A percentile compares a stretch with the other conserved stretches of the same genome.
Conservation (phyloP, 2,888 invertebrate species). For the Rambutsinella grinnellia region DNA sequence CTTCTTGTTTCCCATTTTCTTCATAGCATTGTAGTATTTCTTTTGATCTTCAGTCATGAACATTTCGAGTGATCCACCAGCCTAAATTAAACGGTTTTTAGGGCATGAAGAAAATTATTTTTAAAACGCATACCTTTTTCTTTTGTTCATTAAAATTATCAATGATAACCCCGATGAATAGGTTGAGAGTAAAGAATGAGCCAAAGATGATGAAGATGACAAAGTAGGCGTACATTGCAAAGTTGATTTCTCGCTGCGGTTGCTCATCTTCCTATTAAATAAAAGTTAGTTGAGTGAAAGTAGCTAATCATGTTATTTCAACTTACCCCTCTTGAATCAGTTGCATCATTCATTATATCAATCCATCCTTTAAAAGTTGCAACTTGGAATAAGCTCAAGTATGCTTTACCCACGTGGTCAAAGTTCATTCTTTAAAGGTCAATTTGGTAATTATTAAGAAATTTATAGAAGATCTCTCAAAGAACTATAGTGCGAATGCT, state of each 20-base stretch:
- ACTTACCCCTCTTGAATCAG: conserved; percentile 91
- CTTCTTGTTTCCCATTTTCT: conserved; percentile 99
- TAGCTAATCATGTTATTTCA: not conserved
- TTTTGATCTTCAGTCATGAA: conserved; percentile 99
- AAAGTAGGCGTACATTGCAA: conserved; percentile 97
- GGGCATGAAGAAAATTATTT: too few species aligned
- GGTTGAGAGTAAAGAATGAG: conserved; percentile 98
- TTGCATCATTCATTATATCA: conserved; percentile 97
- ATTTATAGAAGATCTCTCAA: too few species aligned
- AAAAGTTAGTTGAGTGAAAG: conserved; percentile 31
- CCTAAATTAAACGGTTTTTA: not conserved
- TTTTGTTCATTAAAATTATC: conserved; percentile 99
- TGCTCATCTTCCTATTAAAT: conserved; percentile 85
- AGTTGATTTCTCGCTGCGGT: conserved; percentile 93
- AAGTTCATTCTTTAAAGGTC: too few species aligned
- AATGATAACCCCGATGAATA: conserved; percentile 99
- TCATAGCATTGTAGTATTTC: conserved; percentile 99
- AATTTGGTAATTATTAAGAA: too few species aligned
- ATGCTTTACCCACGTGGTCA: conserved; percentile 97
- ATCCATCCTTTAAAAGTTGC: conserved; percentile 99
- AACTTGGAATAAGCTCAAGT: conserved; percentile 97
- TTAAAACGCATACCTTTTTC: conserved; percentile 82
- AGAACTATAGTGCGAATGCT: too few species aligned
- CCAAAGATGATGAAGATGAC: conserved; percentile 99
- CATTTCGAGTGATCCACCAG: conserved; percentile 98